A percentile compares a stretch with the other conserved stretches of the same genome.
Evolutionary conservation across 1,140 invertebrate species (phyloP).

Genomic region (Zophobas atratus): DNA sequence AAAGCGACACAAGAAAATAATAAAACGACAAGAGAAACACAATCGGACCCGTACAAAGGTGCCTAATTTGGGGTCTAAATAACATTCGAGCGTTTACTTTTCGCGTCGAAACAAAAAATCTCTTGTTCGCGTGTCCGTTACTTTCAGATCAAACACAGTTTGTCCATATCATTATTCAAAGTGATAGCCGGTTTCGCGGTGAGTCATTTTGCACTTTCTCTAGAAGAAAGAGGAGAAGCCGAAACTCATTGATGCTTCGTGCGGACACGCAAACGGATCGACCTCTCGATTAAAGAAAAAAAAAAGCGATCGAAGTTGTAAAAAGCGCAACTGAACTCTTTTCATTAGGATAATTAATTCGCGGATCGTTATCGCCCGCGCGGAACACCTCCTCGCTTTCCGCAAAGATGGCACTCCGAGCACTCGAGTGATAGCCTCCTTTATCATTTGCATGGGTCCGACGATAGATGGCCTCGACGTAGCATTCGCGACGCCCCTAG

Average conservation of each 20-base stretch:
- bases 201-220: constrained; percentile 34
- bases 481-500: not conserved
- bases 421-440: constrained; percentile 15
- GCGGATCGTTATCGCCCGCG: not conserved
- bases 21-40: not conserved
- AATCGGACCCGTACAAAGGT: no score
- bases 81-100: no score
- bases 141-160: not conserved
- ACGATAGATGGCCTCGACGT: constrained; percentile 27
- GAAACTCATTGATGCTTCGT: constrained; percentile 20
- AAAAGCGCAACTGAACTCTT: not conserved
- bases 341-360: not conserved
- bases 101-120: constrained; percentile 1
- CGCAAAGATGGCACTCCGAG: constrained; percentile 17
- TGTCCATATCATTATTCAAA: not conserved
- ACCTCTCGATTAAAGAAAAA: not conserved
- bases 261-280: constrained; percentile 24
- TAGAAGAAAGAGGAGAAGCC: constrained; percentile 13
- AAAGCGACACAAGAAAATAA: constrained; percentile 15
- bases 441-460: not conserved
- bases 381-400: not conserved
- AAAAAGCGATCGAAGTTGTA: constrained; percentile 5
- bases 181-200: constrained; percentile 20
- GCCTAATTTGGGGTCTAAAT: not conserved
- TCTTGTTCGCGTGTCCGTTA: not conserved